These are phyloP conservation scores for Crematogaster levior DNA, from an alignment of 2,888 invertebrate species.

Conservation along the genomic window DNA sequence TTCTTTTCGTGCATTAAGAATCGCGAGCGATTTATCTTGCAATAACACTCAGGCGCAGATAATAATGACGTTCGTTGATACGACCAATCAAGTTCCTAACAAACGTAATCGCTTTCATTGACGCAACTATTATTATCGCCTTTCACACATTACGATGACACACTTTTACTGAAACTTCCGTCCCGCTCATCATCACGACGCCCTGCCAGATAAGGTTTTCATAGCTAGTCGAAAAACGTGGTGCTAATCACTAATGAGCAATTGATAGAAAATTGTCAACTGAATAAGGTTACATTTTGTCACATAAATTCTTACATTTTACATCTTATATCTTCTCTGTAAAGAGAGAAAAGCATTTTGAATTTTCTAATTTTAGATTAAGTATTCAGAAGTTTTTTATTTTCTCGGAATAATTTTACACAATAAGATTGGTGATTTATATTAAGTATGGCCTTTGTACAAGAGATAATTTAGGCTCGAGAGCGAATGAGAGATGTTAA, in stretches of 20 bases:
- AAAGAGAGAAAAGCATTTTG: not conserved
- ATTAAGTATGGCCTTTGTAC: not conserved
- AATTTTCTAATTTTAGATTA: not conserved
- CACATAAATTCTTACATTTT: not conserved
- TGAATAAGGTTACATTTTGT: not conserved
- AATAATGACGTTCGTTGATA: conserved; percentile 33
- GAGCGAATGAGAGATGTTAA: not conserved
- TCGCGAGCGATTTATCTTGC: conserved; percentile 11
- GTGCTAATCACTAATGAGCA: not conserved
- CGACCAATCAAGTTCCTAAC: not conserved
- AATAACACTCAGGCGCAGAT: not conserved
- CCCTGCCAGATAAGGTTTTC: conserved; percentile 51
- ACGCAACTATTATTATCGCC: conserved; percentile 34
- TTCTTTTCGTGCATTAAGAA: conserved; percentile 16
- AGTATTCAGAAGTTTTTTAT: not conserved
- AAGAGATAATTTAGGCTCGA: not conserved
- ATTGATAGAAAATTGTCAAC: not conserved
- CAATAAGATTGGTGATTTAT: not conserved
- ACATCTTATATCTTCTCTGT: not conserved
- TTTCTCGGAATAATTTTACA: not conserved
- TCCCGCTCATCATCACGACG: conserved; percentile 55
- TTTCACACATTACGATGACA: conserved; percentile 33
- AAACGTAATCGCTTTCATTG: conserved; percentile 37
- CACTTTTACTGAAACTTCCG: conserved; percentile 66
- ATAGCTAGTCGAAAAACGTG: not conserved